Percentiles rank a stretch among this genome's conserved stretches.
phyloP scores from a whole-genome alignment of 2,113 vertebrate species.

The Tiliqua scincoides region DNA sequence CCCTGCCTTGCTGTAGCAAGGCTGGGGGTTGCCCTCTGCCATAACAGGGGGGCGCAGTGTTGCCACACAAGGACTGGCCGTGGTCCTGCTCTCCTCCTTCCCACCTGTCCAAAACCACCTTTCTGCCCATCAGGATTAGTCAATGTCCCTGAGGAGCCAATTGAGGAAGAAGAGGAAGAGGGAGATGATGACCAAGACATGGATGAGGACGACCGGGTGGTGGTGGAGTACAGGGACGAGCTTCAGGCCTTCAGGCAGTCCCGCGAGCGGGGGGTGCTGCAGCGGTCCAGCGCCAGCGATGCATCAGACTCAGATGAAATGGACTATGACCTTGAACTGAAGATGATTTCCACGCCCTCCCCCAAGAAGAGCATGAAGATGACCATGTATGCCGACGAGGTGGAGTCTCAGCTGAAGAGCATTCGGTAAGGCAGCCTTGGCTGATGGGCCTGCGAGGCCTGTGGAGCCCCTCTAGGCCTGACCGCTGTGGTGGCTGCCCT shows the following conservation, averaged over 20 bases:
- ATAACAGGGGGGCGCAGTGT: no score
- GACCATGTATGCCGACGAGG: slow-evolving; percentile 99
- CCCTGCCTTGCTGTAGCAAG: no score
- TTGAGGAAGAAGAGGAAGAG: slow-evolving; percentile 90
- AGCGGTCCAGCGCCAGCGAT: slow-evolving; percentile 74
- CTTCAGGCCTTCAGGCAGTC: slow-evolving; percentile 75
- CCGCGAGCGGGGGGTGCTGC: slow-evolving; percentile 57
- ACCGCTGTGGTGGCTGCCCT: no score
- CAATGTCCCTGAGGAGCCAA: slow-evolving; percentile 90
- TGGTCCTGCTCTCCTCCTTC: no score
- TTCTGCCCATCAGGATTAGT: slow-evolving; percentile 72
- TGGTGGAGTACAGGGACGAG: slow-evolving; percentile 91
- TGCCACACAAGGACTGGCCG: no score
- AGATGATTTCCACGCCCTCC: slow-evolving; percentile 98
- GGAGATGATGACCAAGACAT: slow-evolving; percentile 89
- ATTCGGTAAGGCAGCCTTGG: slow-evolving; percentile 80
- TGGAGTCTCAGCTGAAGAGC: slow-evolving; percentile 90
- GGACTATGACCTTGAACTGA: slow-evolving; percentile 98
- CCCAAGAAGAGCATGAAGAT: slow-evolving; percentile 99
- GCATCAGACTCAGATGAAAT: slow-evolving; percentile 95
- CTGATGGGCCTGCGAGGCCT: no score
- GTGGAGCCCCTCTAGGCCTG: no score
- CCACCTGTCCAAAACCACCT: no score
- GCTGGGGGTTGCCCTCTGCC: no score
- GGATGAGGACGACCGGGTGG: slow-evolving; percentile 92